phyloP scores from a whole-genome alignment of 2,113 vertebrate species.

The Halichoerus grypus region DNA sequence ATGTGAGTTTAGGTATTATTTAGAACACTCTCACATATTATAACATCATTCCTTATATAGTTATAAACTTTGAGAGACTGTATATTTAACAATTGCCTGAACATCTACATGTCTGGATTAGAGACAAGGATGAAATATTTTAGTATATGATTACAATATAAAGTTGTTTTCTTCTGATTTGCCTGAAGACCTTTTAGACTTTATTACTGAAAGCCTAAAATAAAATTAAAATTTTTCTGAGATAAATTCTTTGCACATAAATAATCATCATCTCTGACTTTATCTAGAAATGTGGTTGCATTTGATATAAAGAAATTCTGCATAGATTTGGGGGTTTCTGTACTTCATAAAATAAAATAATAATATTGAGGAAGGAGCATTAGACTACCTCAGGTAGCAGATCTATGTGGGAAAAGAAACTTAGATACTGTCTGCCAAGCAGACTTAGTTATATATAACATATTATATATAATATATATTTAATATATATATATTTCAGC shows the following conservation, averaged over 20 bases:
- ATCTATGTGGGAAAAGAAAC: background rate
- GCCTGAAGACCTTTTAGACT: background rate
- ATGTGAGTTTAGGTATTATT: background rate
- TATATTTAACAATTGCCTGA: background rate
- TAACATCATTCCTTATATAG: background rate
- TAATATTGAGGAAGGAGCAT: background rate
- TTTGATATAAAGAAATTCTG: constrained; percentile 5
- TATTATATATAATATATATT: background rate
- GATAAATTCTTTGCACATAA: background rate
- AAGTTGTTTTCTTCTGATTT: background rate
- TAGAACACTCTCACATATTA: background rate
- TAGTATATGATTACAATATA: background rate
- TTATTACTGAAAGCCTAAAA: background rate
- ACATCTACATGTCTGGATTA: background rate
- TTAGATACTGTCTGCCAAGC: background rate
- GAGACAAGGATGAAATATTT: background rate
- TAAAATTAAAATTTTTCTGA: background rate
- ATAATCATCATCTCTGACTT: background rate
- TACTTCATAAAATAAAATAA: background rate
- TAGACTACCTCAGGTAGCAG: background rate
- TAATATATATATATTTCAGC: background rate
- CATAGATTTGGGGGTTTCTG: background rate
- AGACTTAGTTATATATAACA: background rate
- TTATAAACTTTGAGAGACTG: background rate
- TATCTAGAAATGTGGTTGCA: background rate